Conservation (phyloP, 2,888 invertebrate species). For the Globia sparganii region DNA sequence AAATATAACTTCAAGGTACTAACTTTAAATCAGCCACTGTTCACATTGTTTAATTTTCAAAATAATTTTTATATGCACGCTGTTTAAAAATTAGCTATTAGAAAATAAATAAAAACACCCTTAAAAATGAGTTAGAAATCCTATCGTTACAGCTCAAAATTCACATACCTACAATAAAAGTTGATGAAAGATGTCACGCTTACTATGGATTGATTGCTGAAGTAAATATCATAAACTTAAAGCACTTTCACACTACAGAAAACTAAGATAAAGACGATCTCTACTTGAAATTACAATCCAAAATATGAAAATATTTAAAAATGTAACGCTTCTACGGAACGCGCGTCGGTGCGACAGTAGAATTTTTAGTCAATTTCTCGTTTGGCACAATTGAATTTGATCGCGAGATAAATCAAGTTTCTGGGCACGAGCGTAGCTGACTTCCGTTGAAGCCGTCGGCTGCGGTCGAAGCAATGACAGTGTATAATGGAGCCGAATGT, state of each 20-base stretch:
- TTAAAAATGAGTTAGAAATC: neutral
- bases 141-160: neutral
- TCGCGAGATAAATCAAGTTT: slow-evolving; percentile 86
- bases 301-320: slow-evolving; percentile 60
- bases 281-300: slow-evolving; percentile 61
- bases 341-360: slow-evolving; percentile 73
- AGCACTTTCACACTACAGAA: neutral
- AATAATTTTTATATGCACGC: neutral
- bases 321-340: slow-evolving; percentile 52
- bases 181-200: neutral
- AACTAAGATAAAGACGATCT: neutral
- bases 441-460: slow-evolving; percentile 72
- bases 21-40: neutral
- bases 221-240: neutral
- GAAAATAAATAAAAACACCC: too few relatives aligned
- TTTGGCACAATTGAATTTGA: slow-evolving; percentile 88
- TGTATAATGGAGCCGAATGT: slow-evolving; percentile 64
- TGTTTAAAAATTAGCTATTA: neutral
- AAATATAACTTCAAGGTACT: slow-evolving; percentile 25
- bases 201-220: neutral
- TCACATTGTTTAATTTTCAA: neutral
- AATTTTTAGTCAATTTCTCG: slow-evolving; percentile 88
- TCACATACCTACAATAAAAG: neutral
- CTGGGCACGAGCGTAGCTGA: slow-evolving; percentile 82
- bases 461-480: slow-evolving; percentile 70